Evolutionary conservation across 1,140 invertebrate genomes (phyloP).

Genomic region (Anoplophora glabripennis): DNA sequence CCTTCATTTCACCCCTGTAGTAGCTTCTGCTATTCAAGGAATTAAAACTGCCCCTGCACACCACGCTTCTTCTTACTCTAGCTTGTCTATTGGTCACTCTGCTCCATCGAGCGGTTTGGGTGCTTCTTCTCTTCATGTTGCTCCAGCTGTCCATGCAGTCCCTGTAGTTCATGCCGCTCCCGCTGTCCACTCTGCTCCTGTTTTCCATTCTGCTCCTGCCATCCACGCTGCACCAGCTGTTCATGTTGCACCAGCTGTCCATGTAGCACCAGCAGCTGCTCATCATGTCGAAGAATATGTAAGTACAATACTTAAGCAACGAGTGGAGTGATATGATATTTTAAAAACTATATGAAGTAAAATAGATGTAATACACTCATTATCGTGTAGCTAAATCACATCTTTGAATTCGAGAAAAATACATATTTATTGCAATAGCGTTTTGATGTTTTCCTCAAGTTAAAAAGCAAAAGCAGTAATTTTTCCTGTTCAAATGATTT

Average conservation of each 20-base stretch:
- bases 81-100: too few relatives aligned
- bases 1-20: too few relatives aligned
- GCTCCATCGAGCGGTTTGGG: too few relatives aligned
- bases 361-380: too few relatives aligned
- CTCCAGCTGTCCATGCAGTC: not conserved
- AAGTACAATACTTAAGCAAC: constrained; percentile 55
- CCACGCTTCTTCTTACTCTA: too few relatives aligned
- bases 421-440: too few relatives aligned
- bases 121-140: too few relatives aligned
- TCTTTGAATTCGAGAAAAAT: too few relatives aligned
- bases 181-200: not conserved
- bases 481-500: too few relatives aligned
- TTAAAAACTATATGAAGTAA: not conserved
- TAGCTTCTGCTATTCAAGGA: too few relatives aligned
- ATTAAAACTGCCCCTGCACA: too few relatives aligned
- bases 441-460: not conserved
- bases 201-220: constrained; percentile 32
- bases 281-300: constrained; percentile 52
- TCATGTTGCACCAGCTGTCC: not conserved
- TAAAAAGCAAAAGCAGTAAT: not conserved
- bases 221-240: constrained; percentile 35
- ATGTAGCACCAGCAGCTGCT: constrained; percentile 37
- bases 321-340: constrained; percentile 22
- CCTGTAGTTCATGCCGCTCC: not conserved
- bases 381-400: too few relatives aligned